Evolutionary conservation across 2,888 invertebrate genomes (phyloP), one percentile per base, ranked within the genome.

Genomic region (Acrocyrtus sp.): DNA sequence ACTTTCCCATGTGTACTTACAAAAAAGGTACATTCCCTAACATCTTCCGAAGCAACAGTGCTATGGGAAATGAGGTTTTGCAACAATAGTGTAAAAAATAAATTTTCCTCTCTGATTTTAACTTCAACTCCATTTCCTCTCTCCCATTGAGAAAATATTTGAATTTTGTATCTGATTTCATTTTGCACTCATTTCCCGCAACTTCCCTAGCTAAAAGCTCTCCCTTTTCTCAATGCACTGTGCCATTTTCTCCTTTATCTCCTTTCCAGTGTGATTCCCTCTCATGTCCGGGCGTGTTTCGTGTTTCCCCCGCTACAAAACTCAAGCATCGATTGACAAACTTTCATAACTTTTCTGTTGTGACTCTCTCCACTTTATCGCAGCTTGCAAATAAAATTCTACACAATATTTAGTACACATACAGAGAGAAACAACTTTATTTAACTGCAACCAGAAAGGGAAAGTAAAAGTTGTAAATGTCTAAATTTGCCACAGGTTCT

Each of bases 141-240:
- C 39, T n/a, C 45, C 19, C 12, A n/a, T 6, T 8, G 34, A 34
- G 34, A 34, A 34, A n/a, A 45, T 12, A 45, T 12, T 45, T 45
- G n/a, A 12, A 17, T 45, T 39, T 45, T 17, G 45, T 45, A 45
- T 45, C 45, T 12, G 45, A 45, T 45, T 45, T 45, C 45, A 45
- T 17, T 34, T 12, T 12, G 17, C 12, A 17, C 45, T 34, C 12
- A 12, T 34, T 12, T 34, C n/a, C n/a, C n/a, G n/a, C n/a, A n/a
- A n/a, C n/a, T n/a, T n/a, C n/a, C 34, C 41, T 41, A 41, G n/a
- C 41, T 2, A 47, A 17, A 47, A 24, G 12, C 24, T 51, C 26
- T 51, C 51, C n/a, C 22, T 51, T 22, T 51, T 12, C 51, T 12
- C 5, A 34, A 34, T 34, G 12, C 34, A 34, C 34, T 34, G 5